Evolutionary conservation across 1,140 invertebrate genomes (phyloP), one percentile per base, ranked within the genome.

Genomic region (Euwallacea fornicatus): DNA sequence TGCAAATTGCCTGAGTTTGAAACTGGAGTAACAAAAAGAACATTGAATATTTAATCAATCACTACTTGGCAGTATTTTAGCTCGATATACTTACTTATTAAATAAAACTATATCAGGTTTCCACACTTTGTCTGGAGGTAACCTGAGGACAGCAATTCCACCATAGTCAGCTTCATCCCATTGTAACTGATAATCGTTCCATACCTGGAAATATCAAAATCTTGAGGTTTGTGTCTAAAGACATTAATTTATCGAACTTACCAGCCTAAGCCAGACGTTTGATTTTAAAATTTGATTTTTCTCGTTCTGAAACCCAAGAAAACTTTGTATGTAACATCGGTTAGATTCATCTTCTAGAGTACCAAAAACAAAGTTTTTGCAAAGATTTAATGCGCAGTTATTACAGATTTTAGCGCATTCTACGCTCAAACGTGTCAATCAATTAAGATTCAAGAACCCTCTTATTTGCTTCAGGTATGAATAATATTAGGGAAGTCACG

Each of bases 221-320:
- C 21, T 33, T 33, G 7, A 11, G 42, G 42, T 62, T 58, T 13
- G 11, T 7, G 55, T 11, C 9, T 13, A 21, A 33, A 33, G 21
- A 33, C 21, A 33, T 33, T 33, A 3, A 10, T 62, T 33, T 33
- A 33, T 33, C 21, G 21, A 33, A n/a, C 85, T 88, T 82, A 90
- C 94, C 85, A 98, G 88, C 83, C 95, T 88, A 79, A 98, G 85
- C 97, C 97, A 98, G 43, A 98, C 96, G 82, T 98, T 98, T 8
- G 96, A 97, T 84, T 98, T 98, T 96, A 98, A 98, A 78, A 98
- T 97, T 86, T 98, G 96, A 86, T 97, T 98, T 83, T 98, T 98
- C 84, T 98, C 97, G 80, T 98, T 98, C 97, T 98, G 85, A 73
- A 91, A 81, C 41, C 58, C 21, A 33, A 33, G 21, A 33, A 33